Evolutionary conservation across 92 coral and sea anemone species (phyloP).

Genomic region (Epizoanthus fatuus): DNA sequence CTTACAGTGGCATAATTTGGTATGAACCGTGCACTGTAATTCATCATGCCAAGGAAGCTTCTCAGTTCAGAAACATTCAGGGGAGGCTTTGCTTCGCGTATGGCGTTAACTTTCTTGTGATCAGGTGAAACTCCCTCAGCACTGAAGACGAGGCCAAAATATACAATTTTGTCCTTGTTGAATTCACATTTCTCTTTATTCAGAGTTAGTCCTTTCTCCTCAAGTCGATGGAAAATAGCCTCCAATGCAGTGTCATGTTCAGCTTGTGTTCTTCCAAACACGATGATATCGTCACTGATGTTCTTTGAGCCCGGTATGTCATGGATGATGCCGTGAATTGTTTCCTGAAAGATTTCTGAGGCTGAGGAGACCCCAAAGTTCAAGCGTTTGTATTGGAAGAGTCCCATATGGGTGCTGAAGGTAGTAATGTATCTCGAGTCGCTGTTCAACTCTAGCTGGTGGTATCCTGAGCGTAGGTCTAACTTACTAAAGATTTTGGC

Average conservation of each 20-base stretch:
- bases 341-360: conserved; percentile 35
- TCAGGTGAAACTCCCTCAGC: conserved; percentile 21
- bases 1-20: too few species aligned
- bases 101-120: conserved; percentile 8
- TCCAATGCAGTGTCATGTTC: conserved; percentile 39
- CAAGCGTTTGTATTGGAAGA: conserved; percentile 22
- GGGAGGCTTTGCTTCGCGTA: not conserved
- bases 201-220: too few species aligned
- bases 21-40: not conserved
- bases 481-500: conserved; percentile 19
- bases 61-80: not conserved
- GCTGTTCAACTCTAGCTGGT: conserved; percentile 39
- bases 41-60: conserved; percentile 25
- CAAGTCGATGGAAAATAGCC: not conserved
- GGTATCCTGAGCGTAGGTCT: conserved; percentile 32
- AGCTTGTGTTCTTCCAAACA: conserved; percentile 26
- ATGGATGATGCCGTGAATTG: conserved; percentile 11
- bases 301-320: conserved; percentile 27
- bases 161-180: not conserved
- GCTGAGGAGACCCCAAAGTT: conserved; percentile 36
- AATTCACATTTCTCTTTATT: too few species aligned
- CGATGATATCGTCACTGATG: conserved; percentile 23
- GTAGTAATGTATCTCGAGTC: conserved; percentile 26
- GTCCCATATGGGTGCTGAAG: conserved; percentile 21
- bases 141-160: conserved; percentile 28